Evolutionary conservation across 2,113 vertebrate species (phyloP).

Genomic region (Psittacara wagleri): DNA sequence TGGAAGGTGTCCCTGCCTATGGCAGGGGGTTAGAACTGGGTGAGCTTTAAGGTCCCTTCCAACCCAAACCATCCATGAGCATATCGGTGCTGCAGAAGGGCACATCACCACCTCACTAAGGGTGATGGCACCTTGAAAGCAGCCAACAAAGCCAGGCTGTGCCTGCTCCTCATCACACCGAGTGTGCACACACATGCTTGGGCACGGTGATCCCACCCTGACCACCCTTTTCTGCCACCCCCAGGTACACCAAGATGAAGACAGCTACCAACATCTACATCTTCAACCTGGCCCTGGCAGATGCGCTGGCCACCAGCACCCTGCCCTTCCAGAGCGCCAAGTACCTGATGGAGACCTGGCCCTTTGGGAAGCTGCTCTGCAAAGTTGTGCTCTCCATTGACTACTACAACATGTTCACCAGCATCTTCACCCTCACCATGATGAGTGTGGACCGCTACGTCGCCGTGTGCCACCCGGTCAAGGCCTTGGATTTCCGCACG

Average conservation of each 20-base stretch:
- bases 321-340: conserved; percentile 96
- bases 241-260: conserved; percentile 97
- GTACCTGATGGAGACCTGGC: conserved; percentile 95
- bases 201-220: not conserved
- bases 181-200: fast-evolving
- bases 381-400: conserved; percentile 92
- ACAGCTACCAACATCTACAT: conserved; percentile 99
- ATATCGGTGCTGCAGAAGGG: not conserved
- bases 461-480: conserved; percentile 92
- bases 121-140: not conserved
- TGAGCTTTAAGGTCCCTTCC: not conserved
- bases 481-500: conserved; percentile 91
- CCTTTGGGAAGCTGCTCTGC: conserved; percentile 90
- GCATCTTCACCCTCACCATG: conserved; percentile 98
- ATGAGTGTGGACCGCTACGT: conserved; percentile 98
- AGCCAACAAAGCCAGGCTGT: not conserved
- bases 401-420: conserved; percentile 99
- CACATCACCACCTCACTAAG: not conserved
- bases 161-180: fast-evolving
- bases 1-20: not conserved
- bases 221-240: not conserved
- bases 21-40: not conserved
- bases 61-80: not conserved
- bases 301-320: conserved; percentile 91
- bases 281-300: conserved; percentile 94